phyloP scores from a whole-genome alignment of 1,140 invertebrate species.

The Eulimnadia texana region DNA sequence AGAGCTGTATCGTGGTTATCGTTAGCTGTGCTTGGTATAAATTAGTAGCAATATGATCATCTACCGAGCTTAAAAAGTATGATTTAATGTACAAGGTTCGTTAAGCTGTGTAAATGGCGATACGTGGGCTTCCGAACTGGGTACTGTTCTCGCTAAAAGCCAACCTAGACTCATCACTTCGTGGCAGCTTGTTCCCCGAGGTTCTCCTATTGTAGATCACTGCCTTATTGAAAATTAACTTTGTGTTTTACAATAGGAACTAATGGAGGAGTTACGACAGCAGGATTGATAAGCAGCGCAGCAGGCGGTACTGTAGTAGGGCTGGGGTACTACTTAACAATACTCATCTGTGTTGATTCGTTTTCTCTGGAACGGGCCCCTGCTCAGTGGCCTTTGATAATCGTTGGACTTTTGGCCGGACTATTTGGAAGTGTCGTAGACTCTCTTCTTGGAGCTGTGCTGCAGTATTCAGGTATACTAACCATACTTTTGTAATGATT shows the following conservation, averaged over 20 bases:
- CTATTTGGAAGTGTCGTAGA: constrained; percentile 67
- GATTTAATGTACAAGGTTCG: constrained; percentile 35
- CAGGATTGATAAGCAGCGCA: constrained; percentile 53
- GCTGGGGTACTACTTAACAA: constrained; percentile 49
- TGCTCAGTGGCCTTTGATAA: constrained; percentile 65
- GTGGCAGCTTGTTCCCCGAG: constrained; percentile 55
- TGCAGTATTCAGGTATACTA: constrained; percentile 71
- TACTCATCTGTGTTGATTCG: constrained; percentile 46
- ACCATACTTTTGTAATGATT: background rate
- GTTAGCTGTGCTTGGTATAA: constrained; percentile 59
- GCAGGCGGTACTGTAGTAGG: constrained; percentile 60
- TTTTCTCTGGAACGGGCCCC: constrained; percentile 42
- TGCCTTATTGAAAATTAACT: background rate
- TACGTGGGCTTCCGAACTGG: constrained; percentile 82
- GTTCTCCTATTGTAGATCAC: constrained; percentile 26
- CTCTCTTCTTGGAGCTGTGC: constrained; percentile 64
- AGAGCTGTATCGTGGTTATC: constrained; percentile 69
- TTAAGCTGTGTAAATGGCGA: constrained; percentile 75
- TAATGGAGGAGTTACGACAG: constrained; percentile 61
- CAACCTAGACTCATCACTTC: constrained; percentile 64
- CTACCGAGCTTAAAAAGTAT: background rate
- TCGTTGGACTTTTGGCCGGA: constrained; percentile 52
- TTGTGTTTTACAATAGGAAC: constrained; percentile 46
- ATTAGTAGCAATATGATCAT: constrained; percentile 16
- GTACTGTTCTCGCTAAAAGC: constrained; percentile 49